Base-by-base conservation (phyloP, 1,140 invertebrate genomes). In the Hycleus cichorii region DNA sequence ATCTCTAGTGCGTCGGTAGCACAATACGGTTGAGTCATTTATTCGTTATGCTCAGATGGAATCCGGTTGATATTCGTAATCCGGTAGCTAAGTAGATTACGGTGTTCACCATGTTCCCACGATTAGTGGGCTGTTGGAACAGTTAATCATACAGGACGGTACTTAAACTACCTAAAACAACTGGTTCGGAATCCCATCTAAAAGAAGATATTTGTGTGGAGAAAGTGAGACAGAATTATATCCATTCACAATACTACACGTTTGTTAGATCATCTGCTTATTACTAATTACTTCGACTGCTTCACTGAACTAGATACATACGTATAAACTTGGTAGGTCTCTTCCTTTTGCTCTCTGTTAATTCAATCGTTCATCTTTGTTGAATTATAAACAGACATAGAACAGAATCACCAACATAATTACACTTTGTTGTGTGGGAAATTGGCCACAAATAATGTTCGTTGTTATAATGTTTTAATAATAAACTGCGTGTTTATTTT, bases 41-140 rank as follows among this genome's bases (percentile, higher is more conserved):
- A 52, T 45, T 52, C 44, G 54, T 61, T 61, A 57, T 57, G 54
- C 47, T 57, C 47, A 56, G 54, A 52, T 61, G 55, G 55, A 61
- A 61, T 61, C 59, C 59, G 54, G 53, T 51, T 55, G 59, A 60
- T 60, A 60, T 49, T 56, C 59, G 59, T 61, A 61, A 61, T 61
- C 59, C 59, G 49, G 59, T 61, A 61, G 59, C 59, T 57, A 57
- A 61, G 54, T 57, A 57, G 59, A 61, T 61, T 61, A 61, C 54
- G 54, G 54, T 61, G 59, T 57, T 61, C 55, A 49, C 54, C 54
- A 49, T 61, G 54, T 61, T 61, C 59, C 55, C 59, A 61, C 59
- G 59, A 61, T 61, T 57, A 53, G 48, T 52, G 54, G 49, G 49
- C 55, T 43, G 59, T 39, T 53, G 49, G 49, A 61, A 61, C 54